Percentiles rank a stretch among this genome's conserved stretches.
phyloP scores from a whole-genome alignment of 2,888 invertebrate genomes.

The Diaperis boleti region DNA sequence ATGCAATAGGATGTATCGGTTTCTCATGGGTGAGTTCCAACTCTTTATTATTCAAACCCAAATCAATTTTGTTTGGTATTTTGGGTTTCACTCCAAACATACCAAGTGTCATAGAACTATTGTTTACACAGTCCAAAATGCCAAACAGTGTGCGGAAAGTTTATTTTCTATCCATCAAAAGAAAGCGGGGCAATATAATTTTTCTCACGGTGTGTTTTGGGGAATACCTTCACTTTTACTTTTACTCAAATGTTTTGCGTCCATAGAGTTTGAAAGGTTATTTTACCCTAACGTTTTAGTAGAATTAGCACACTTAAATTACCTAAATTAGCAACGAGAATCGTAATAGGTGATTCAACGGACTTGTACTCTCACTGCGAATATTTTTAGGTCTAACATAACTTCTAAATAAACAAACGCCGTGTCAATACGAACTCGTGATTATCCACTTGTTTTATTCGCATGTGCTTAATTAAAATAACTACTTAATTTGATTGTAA shows the following conservation, averaged over 20 bases:
- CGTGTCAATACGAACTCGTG: constrained; percentile 7
- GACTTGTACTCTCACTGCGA: constrained; percentile 7
- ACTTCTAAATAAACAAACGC: constrained; percentile 6
- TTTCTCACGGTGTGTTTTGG: constrained; percentile 2
- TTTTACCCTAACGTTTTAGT: constrained; percentile 9
- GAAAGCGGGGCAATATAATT: not conserved
- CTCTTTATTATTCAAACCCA: not conserved
- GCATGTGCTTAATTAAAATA: not conserved
- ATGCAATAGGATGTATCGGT: constrained; percentile 97
- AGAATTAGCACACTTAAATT: constrained; percentile 13
- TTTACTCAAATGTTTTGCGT: not conserved
- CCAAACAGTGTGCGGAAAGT: not conserved
- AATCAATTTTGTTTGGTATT: not conserved
- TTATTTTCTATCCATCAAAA: constrained; percentile 5
- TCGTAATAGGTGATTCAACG: constrained; percentile 15
- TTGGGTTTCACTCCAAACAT: too few species aligned
- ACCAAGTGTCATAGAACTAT: too few species aligned
- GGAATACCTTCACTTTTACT: not conserved
- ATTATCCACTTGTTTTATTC: not conserved
- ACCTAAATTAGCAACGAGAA: constrained; percentile 26
- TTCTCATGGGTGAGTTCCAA: constrained; percentile 90
- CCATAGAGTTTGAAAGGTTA: constrained; percentile 6
- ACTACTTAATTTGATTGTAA: not conserved
- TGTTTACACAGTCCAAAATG: not conserved
- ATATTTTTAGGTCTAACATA: constrained; percentile 9